phyloP scores from a whole-genome alignment of 2,888 invertebrate species.

The Scaptomyza flava region DNA sequence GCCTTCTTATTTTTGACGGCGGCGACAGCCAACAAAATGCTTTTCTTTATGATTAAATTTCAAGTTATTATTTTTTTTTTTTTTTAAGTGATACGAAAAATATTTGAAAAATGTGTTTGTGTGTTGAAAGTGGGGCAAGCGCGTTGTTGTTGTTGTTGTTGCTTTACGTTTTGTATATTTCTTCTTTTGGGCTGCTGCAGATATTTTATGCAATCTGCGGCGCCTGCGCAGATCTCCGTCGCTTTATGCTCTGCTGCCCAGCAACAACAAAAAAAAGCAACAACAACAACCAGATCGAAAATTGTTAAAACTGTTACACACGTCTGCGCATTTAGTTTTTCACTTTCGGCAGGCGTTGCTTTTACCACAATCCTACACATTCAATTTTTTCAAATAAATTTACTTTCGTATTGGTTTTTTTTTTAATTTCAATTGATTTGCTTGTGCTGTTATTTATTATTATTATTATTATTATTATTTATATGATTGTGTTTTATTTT shows the following conservation, averaged over 20 bases:
- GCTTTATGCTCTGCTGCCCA: conserved; percentile 59
- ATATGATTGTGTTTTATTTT: conserved; percentile 4
- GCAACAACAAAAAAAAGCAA: conserved; percentile 19
- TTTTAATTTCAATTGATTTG: conserved; percentile 8
- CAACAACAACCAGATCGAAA: conserved; percentile 57
- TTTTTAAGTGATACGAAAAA: conserved; percentile 30
- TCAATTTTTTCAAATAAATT: conserved; percentile 32
- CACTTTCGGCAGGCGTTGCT: conserved; percentile 64
- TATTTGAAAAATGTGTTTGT: conserved; percentile 42
- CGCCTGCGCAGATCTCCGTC: conserved; percentile 52
- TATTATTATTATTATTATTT: neutral
- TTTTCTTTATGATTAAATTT: conserved; percentile 46
- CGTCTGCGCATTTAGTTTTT: conserved; percentile 71
- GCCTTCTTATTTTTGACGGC: conserved; percentile 27
- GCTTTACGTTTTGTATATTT: conserved; percentile 1
- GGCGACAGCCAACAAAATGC: conserved; percentile 38
- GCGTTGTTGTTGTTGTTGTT: conserved; percentile 12
- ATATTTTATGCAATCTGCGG: conserved; percentile 66
- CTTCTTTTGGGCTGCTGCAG: conserved; percentile 26
- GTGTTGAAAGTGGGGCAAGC: conserved; percentile 50
- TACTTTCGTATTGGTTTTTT: conserved; percentile 27
- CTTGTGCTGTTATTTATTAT: neutral
- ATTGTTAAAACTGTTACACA: conserved; percentile 67
- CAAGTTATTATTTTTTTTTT: neutral
- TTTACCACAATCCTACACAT: conserved; percentile 39